A percentile compares a stretch with the other conserved stretches of the same genome.
These are phyloP conservation scores for Tetrapedia diversipes DNA, from an alignment of 2,888 invertebrate genomes.

Conservation along the genomic window DNA sequence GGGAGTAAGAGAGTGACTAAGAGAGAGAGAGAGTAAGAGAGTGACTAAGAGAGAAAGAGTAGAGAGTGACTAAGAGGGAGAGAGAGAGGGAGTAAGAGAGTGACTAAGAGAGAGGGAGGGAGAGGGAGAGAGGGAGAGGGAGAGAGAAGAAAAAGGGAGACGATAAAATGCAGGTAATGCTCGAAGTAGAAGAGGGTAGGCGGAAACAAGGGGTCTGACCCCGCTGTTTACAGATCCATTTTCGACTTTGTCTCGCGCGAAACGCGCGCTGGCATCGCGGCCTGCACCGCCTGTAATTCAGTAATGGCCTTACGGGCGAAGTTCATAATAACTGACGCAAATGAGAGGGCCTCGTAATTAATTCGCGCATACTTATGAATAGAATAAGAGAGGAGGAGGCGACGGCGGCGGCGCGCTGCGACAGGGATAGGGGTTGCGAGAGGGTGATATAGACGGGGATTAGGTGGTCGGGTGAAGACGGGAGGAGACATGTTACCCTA, in stretches of 20 bases:
- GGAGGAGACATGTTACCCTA: conserved; percentile 17
- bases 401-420: not conserved
- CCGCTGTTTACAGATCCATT: conserved; percentile 55
- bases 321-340: conserved; percentile 69
- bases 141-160: too few species aligned
- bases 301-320: conserved; percentile 64
- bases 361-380: conserved; percentile 58
- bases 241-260: conserved; percentile 40
- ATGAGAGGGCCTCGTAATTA: conserved; percentile 67
- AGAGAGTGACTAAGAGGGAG: too few species aligned
- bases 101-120: too few species aligned
- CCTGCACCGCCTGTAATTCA: conserved; percentile 56
- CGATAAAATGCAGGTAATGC: too few species aligned
- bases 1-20: too few species aligned
- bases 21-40: too few species aligned
- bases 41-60: too few species aligned
- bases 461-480: not conserved
- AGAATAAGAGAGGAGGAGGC: conserved; percentile 45
- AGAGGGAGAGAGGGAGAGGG: too few species aligned
- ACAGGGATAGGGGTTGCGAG: not conserved
- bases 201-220: not conserved
- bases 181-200: too few species aligned
- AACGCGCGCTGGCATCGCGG: conserved; percentile 29
- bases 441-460: not conserved
- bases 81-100: too few species aligned